These are phyloP conservation scores for Caenorhabditis brenneri DNA, from an alignment of 1,140 invertebrate genomes.

Conservation along the genomic window DNA sequence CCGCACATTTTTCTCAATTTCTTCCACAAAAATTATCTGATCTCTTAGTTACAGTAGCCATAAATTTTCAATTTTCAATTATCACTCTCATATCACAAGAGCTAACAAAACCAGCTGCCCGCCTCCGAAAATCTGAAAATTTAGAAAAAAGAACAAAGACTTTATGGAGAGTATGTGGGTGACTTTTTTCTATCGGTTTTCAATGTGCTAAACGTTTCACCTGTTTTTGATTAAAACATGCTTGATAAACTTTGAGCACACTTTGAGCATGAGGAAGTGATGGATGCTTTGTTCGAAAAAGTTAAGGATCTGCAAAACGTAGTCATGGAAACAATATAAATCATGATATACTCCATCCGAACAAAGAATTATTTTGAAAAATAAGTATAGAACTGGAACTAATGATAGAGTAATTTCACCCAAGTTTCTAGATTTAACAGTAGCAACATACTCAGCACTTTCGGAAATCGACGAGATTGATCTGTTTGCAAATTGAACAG, in stretches of 20 bases:
- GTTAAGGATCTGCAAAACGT: too few species aligned
- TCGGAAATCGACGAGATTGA: too few species aligned
- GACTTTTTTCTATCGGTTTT: neutral
- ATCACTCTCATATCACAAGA: neutral
- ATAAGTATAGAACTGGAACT: neutral
- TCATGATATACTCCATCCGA: neutral
- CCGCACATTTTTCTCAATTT: neutral
- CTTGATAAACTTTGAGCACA: neutral
- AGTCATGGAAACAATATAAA: neutral
- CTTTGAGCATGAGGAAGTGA: neutral
- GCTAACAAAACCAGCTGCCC: neutral
- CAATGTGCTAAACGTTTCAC: neutral
- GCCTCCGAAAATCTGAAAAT: slow-evolving; percentile 16
- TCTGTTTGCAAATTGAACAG: too few species aligned
- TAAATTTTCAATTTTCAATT: slow-evolving; percentile 20
- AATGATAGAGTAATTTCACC: too few species aligned
- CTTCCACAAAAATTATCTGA: neutral
- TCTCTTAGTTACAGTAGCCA: neutral
- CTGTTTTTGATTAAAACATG: neutral
- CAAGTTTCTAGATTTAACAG: too few species aligned
- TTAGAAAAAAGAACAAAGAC: neutral
- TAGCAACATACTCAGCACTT: too few species aligned
- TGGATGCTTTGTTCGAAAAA: neutral
- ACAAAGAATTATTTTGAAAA: too few species aligned
- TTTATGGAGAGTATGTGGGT: neutral